A percentile compares a stretch with the other conserved stretches of the same genome.
Evolutionary conservation across 2,113 vertebrate genomes (phyloP).

Genomic region (Limnothrissa miodon): DNA sequence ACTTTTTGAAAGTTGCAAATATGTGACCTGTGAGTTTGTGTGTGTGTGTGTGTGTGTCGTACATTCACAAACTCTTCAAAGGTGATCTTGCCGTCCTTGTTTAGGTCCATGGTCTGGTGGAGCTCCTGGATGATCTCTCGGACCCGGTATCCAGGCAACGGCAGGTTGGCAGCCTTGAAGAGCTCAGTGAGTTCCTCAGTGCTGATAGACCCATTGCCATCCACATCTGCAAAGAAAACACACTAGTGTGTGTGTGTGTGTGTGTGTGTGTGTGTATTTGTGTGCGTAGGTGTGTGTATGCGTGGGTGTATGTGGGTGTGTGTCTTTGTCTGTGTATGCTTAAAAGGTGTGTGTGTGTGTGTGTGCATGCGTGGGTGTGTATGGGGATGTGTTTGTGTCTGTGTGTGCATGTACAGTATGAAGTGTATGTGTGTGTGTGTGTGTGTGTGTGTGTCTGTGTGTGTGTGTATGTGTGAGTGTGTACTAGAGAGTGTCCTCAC

Average conservation of each 20-base stretch:
- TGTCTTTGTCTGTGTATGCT: too few relatives aligned
- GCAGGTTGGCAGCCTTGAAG: constrained; percentile 83
- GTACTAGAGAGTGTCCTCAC: constrained; percentile 65
- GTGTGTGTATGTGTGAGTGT: neutral
- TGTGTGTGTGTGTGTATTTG: neutral
- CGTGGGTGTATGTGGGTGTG: neutral
- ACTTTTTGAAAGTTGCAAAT: too few relatives aligned
- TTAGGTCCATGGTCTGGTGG: constrained; percentile 71
- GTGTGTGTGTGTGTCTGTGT: neutral
- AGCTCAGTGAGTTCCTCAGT: constrained; percentile 79
- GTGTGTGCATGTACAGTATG: too few relatives aligned
- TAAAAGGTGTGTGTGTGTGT: neutral
- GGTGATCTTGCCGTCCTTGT: constrained; percentile 77
- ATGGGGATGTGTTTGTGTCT: too few relatives aligned
- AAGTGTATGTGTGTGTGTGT: neutral
- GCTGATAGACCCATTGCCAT: constrained; percentile 81
- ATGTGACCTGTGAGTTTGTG: neutral
- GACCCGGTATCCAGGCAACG: constrained; percentile 83
- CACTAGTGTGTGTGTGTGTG: neutral
- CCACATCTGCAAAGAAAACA: constrained; percentile 70
- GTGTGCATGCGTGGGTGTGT: neutral
- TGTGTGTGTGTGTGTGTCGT: constrained; percentile 7
- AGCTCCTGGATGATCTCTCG: constrained; percentile 86
- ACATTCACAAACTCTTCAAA: constrained; percentile 84
- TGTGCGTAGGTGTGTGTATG: neutral